These are phyloP conservation scores for Rhopalosiphum maidis DNA, from an alignment of 1,140 invertebrate genomes.

Conservation along the genomic window DNA sequence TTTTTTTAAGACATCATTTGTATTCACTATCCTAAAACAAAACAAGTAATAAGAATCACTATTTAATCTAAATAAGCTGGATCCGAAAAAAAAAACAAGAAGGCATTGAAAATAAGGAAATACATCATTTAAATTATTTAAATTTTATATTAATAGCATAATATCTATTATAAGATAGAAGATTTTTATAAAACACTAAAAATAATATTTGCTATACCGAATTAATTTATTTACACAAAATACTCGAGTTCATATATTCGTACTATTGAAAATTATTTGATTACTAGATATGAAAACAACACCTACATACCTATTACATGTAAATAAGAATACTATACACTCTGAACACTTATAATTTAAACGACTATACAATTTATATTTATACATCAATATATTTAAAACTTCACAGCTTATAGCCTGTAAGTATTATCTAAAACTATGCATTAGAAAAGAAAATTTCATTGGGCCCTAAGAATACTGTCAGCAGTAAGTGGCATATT, in stretches of 20 bases:
- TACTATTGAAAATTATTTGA: background rate
- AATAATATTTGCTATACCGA: background rate
- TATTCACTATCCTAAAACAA: constrained; percentile 66
- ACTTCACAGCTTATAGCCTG: background rate
- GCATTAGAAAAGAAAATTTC: background rate
- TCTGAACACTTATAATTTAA: background rate
- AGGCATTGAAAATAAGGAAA: background rate
- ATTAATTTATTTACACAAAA: background rate
- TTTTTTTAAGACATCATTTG: constrained; percentile 66
- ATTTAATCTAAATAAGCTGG: background rate
- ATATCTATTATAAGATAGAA: background rate
- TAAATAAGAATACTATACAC: background rate
- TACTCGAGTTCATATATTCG: too few relatives aligned
- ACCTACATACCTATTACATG: too few relatives aligned
- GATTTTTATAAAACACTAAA: background rate
- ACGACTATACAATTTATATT: background rate
- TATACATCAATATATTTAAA: background rate
- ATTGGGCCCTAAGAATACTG: background rate
- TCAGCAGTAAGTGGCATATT: background rate
- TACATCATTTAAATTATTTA: background rate
- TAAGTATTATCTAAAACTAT: background rate
- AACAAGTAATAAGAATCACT: background rate
- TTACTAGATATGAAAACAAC: background rate
- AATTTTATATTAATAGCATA: too few relatives aligned
- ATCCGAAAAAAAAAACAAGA: background rate